Conservation (phyloP, 1,140 invertebrate genomes). For the Drosophila insularis region DNA sequence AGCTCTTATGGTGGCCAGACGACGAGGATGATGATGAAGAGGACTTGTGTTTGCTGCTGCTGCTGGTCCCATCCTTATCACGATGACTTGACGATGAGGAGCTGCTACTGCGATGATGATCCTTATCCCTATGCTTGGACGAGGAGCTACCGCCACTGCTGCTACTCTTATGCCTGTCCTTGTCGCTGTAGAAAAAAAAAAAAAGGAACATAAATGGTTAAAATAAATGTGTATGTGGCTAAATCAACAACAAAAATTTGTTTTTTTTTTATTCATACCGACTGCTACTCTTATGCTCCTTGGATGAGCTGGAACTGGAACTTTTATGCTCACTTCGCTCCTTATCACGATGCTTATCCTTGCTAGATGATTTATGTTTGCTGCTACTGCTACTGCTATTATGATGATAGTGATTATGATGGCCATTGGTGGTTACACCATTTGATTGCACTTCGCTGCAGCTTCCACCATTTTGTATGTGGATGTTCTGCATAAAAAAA, state of each 20-base stretch:
- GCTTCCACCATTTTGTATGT: constrained; percentile 77
- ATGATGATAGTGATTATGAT: constrained; percentile 83
- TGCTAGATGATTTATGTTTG: constrained; percentile 86
- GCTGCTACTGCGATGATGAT: constrained; percentile 72
- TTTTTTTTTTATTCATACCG: constrained; percentile 66
- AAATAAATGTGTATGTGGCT: background rate
- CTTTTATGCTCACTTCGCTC: constrained; percentile 82
- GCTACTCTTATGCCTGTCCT: constrained; percentile 83
- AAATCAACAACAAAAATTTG: background rate
- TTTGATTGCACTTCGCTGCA: constrained; percentile 70
- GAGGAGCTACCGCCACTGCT: constrained; percentile 64
- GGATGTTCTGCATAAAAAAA: constrained; percentile 53
- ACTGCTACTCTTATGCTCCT: constrained; percentile 81
- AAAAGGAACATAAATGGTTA: background rate
- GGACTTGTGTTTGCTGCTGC: constrained; percentile 82
- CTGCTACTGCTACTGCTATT: constrained; percentile 84
- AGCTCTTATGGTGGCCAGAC: constrained; percentile 74
- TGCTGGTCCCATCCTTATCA: constrained; percentile 81
- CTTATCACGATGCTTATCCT: constrained; percentile 83
- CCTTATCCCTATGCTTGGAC: constrained; percentile 76
- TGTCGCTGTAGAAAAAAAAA: constrained; percentile 56
- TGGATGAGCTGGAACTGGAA: constrained; percentile 71
- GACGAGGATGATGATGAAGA: constrained; percentile 82
- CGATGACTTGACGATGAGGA: constrained; percentile 73
- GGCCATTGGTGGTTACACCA: constrained; percentile 84